Percentiles rank a stretch among this genome's conserved stretches.
These are phyloP conservation scores for Strix aluco DNA, from an alignment of 2,113 vertebrate genomes.

Conservation along the genomic window DNA sequence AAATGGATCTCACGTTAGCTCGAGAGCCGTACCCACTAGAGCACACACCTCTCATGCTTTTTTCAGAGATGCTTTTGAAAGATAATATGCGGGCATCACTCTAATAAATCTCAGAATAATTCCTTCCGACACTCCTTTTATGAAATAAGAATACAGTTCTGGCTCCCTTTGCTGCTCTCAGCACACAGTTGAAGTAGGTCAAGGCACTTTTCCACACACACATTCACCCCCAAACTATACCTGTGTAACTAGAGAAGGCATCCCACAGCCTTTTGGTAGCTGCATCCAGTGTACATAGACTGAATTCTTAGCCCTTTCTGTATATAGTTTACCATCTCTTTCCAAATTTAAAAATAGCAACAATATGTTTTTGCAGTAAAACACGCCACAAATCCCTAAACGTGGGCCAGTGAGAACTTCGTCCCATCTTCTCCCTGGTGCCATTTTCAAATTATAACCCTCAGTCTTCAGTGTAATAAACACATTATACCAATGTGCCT, in stretches of 20 bases:
- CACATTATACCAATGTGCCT: fast-evolving
- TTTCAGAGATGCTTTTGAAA: background rate
- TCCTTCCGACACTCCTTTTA: background rate
- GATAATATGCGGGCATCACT: background rate
- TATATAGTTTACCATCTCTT: background rate
- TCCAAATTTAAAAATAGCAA: background rate
- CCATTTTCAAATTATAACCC: background rate
- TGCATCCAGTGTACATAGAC: background rate
- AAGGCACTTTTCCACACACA: background rate
- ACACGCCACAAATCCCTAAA: background rate
- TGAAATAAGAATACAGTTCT: background rate
- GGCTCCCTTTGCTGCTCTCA: background rate
- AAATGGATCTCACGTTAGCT: fast-evolving
- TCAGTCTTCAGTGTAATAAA: background rate
- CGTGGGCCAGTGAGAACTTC: background rate
- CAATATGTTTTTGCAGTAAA: background rate
- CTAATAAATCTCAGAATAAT: background rate
- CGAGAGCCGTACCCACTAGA: background rate
- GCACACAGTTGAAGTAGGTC: background rate
- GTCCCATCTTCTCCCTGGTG: background rate
- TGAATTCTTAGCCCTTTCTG: background rate
- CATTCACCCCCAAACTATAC: background rate
- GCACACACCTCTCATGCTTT: background rate
- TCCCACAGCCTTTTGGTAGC: background rate
- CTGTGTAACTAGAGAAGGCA: background rate